Evolutionary conservation across 2,888 invertebrate species (phyloP).

Genomic region (Caenorhabditis wallacei): DNA sequence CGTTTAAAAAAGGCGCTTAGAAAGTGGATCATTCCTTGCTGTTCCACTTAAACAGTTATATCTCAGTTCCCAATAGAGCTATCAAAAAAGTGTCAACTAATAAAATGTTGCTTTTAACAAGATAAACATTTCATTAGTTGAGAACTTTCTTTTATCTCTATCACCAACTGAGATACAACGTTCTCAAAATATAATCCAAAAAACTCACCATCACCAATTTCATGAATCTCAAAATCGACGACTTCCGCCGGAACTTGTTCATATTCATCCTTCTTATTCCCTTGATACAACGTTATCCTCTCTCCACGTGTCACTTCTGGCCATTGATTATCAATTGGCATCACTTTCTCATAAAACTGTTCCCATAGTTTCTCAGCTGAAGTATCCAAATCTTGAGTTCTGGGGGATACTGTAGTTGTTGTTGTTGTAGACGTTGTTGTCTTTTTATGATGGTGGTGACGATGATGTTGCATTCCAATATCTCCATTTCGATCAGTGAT

Average conservation of each 20-base stretch:
- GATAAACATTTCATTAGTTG: no score
- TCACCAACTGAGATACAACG: background rate
- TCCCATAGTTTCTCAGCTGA: constrained; percentile 67
- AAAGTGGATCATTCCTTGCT: no score
- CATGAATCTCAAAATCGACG: constrained; percentile 73
- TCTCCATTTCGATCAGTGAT: constrained; percentile 72
- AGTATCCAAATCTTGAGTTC: constrained; percentile 12
- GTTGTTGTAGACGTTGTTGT: constrained; percentile 58
- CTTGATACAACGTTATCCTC: constrained; percentile 66
- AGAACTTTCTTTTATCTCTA: no score
- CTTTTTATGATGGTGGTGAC: constrained; percentile 65
- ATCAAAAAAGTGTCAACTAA: no score
- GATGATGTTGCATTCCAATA: constrained; percentile 66
- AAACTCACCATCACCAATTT: constrained; percentile 74
- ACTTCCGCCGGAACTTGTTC: constrained; percentile 61
- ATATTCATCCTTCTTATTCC: constrained; percentile 67
- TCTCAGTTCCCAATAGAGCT: background rate
- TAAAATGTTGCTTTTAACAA: no score
- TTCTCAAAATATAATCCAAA: background rate
- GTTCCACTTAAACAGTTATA: background rate
- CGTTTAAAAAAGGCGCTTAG: no score
- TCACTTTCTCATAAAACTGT: constrained; percentile 71
- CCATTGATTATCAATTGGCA: constrained; percentile 64
- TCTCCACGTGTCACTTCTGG: constrained; percentile 64
- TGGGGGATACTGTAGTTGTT: constrained; percentile 2